These are phyloP conservation scores for Euphydryas editha DNA, from an alignment of 2,888 invertebrate genomes.

Conservation along the genomic window DNA sequence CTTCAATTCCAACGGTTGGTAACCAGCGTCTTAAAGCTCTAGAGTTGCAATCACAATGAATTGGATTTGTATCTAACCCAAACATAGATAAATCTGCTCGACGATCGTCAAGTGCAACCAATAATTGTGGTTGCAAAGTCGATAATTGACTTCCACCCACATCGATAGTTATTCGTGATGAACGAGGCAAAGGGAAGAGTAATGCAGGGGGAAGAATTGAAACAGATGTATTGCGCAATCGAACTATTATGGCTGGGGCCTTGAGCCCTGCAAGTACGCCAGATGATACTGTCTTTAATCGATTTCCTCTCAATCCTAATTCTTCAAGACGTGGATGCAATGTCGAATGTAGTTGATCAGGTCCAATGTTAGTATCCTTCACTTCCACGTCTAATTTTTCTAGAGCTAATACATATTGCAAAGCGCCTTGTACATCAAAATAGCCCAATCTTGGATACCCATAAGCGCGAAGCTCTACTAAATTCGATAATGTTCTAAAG, in stretches of 20 bases:
- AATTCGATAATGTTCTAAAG: constrained; percentile 88
- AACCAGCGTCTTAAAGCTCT: constrained; percentile 91
- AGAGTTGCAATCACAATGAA: constrained; percentile 93
- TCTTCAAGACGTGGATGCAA: constrained; percentile 90
- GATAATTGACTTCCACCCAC: constrained; percentile 90
- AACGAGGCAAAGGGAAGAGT: constrained; percentile 93
- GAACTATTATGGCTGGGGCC: constrained; percentile 87
- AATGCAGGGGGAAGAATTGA: constrained; percentile 90
- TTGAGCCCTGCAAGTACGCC: constrained; percentile 93
- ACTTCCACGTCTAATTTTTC: constrained; percentile 93
- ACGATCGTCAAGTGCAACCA: constrained; percentile 92
- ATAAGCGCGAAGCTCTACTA: constrained; percentile 88
- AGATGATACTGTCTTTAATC: constrained; percentile 90
- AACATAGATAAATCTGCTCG: constrained; percentile 88
- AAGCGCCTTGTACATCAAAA: constrained; percentile 92
- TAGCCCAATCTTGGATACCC: constrained; percentile 92
- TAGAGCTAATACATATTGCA: constrained; percentile 89
- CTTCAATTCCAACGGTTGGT: constrained; percentile 85
- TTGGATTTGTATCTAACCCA: constrained; percentile 91
- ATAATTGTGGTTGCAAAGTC: constrained; percentile 89
- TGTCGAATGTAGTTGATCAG: constrained; percentile 91
- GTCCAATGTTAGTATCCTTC: constrained; percentile 91
- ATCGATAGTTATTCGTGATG: constrained; percentile 90
- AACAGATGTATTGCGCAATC: constrained; percentile 91
- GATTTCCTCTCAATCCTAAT: constrained; percentile 89